Percentiles rank a stretch among this genome's conserved stretches.
Evolutionary conservation across 2,888 invertebrate species (phyloP).

Genomic region (Drosophila meridiana): DNA sequence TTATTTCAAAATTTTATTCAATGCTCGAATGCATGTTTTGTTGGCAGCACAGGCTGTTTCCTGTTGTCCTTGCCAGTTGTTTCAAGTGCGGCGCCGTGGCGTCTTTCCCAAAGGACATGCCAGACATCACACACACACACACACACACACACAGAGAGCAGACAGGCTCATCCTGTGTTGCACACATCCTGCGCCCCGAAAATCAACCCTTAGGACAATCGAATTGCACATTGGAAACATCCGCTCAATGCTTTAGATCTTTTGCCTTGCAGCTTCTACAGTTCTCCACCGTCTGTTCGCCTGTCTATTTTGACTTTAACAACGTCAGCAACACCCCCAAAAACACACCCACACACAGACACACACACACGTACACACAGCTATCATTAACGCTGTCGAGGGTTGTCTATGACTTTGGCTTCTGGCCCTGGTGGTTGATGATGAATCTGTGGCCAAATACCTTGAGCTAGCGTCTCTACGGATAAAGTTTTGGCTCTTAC

Average conservation of each 20-base stretch:
- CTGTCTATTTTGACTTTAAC: conserved; percentile 77
- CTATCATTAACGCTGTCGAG: conserved; percentile 78
- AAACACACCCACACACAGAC: conserved; percentile 21
- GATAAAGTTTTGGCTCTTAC: conserved; percentile 29
- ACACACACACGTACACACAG: conserved; percentile 20
- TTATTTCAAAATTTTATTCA: conserved; percentile 41
- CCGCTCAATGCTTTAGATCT: conserved; percentile 30
- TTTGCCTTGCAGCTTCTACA: conserved; percentile 14
- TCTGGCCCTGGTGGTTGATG: conserved; percentile 26
- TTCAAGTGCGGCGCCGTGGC: conserved; percentile 50
- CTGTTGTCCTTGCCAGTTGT: conserved; percentile 53
- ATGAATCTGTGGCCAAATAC: conserved; percentile 21
- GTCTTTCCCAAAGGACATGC: conserved; percentile 38
- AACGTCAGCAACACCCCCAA: conserved; percentile 77
- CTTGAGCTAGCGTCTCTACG: conserved; percentile 5
- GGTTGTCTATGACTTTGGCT: conserved; percentile 60
- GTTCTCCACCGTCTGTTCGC: conserved; percentile 24
- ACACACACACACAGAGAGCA: conserved; percentile 25
- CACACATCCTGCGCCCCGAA: conserved; percentile 39
- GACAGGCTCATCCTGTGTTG: conserved; percentile 33
- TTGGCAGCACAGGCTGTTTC: conserved; percentile 51
- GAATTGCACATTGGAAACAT: conserved; percentile 49
- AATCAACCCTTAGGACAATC: conserved; percentile 70
- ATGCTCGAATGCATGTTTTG: conserved; percentile 57
- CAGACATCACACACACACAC: conserved; percentile 39